Base-by-base conservation (phyloP, 1,140 invertebrate species). In the Zaprionus camerounensis region DNA sequence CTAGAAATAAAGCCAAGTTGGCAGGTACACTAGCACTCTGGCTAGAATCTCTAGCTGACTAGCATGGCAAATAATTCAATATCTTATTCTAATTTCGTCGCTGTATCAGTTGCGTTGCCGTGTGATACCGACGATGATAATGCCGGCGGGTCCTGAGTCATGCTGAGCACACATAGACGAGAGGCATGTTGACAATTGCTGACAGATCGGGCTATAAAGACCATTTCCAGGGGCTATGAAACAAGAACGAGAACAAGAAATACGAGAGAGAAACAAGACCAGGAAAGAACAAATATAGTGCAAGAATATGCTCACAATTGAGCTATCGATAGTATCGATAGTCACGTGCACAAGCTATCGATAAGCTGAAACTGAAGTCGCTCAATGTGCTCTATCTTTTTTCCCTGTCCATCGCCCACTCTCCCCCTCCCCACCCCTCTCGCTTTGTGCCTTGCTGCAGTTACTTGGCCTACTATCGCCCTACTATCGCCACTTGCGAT, bases 61-160 rank as follows among this genome's bases (percentile, higher is more conserved):
- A 36, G 34, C 38, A 5, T 5, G 13, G 41, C 41, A 15, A 13
- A 22, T 5, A 11, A 49, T 22, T 22, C 9, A 49, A 22, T 20
- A 11, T 20, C 20, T 12, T 20, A 49, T 49, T 49, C n/a, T n/a
- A n/a, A n/a, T n/a, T n/a, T n/a, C n/a, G n/a, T n/a, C n/a, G n/a
- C n/a, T n/a, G n/a, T n/a, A n/a, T n/a, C n/a, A n/a, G n/a, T n/a
- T n/a, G n/a, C n/a, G n/a, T n/a, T n/a, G n/a, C n/a, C n/a, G n/a
- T n/a, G n/a, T n/a, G n/a, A n/a, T n/a, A n/a, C n/a, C n/a, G n/a
- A n/a, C n/a, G n/a, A n/a, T n/a, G 62, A 72, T 72, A 72, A 57
- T 66, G 53, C 44, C 62, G 28, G 56, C 46, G 53, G 34, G 51
- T 66, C 69, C 22, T 51, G 26, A 71, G 59, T 71, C 69, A 71